These are phyloP conservation scores for Toxotes lorentzi DNA, from an alignment of 2,797 vertebrate genomes.

Conservation along the genomic window DNA sequence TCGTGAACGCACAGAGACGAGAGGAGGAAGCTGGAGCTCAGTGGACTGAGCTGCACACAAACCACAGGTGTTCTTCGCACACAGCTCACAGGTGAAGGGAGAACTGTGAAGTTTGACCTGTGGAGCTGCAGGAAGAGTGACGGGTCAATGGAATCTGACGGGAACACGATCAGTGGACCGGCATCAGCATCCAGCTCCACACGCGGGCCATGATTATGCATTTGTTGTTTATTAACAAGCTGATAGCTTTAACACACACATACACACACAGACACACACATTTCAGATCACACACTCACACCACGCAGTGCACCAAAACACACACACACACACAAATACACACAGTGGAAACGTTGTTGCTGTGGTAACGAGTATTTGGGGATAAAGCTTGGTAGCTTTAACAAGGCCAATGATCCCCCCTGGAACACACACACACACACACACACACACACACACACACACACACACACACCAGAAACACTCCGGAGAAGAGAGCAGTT, in stretches of 20 bases:
- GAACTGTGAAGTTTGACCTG: no score
- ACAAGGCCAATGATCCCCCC: constrained; percentile 51
- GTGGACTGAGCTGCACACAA: no score
- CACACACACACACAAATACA: constrained; percentile 5
- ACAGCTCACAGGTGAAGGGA: no score
- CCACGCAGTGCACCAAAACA: neutral
- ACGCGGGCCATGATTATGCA: neutral
- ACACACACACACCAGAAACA: neutral
- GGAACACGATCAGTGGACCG: no score
- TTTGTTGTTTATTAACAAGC: constrained; percentile 23
- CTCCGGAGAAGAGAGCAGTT: neutral
- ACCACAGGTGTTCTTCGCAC: no score
- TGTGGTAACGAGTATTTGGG: constrained; percentile 61
- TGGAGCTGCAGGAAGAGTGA: no score
- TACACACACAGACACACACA: neutral
- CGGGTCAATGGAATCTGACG: no score
- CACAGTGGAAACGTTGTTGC: constrained; percentile 57
- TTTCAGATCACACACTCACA: neutral
- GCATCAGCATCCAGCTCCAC: neutral
- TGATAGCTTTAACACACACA: neutral
- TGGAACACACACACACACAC: constrained; percentile 25
- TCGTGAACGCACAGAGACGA: no score
- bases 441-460: constrained; percentile 25
- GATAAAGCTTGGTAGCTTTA: constrained; percentile 51
- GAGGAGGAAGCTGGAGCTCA: no score